Evolutionary conservation across 2,113 vertebrate species (phyloP).

Genomic region (Petrocephalus microphthalmus): DNA sequence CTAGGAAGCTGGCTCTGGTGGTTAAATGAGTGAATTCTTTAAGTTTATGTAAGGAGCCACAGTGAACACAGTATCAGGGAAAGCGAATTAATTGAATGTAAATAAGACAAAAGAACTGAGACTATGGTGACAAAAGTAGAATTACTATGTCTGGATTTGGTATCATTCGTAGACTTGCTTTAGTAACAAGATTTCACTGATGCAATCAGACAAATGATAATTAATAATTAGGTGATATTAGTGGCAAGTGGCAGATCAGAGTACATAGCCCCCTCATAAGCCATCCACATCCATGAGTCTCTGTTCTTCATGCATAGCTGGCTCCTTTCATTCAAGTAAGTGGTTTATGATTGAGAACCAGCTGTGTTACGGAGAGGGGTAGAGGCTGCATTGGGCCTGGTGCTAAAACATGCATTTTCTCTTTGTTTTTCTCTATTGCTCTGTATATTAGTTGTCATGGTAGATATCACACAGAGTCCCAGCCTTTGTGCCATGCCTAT

Average conservation of each 20-base stretch:
- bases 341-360: not conserved
- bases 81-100: not conserved
- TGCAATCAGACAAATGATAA: not conserved
- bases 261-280: not conserved
- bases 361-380: not conserved
- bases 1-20: not conserved
- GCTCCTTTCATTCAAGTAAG: not conserved
- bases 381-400: not conserved
- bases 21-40: not conserved
- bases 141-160: not conserved
- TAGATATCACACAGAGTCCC: not conserved
- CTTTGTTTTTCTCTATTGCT: not conserved
- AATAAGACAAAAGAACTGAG: not conserved
- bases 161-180: not conserved
- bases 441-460: not conserved
- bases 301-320: not conserved
- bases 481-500: not conserved
- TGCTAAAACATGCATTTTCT: not conserved
- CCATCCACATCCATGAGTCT: not conserved
- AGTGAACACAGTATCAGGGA: not conserved
- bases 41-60: not conserved
- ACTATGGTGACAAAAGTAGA: not conserved
- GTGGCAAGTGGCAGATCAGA: not conserved
- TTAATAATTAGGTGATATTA: not conserved
- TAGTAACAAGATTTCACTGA: not conserved